Evolutionary conservation across 1,140 invertebrate genomes (phyloP), one percentile per base, ranked within the genome.

Genomic region (Teleopsis dalmanni): DNA sequence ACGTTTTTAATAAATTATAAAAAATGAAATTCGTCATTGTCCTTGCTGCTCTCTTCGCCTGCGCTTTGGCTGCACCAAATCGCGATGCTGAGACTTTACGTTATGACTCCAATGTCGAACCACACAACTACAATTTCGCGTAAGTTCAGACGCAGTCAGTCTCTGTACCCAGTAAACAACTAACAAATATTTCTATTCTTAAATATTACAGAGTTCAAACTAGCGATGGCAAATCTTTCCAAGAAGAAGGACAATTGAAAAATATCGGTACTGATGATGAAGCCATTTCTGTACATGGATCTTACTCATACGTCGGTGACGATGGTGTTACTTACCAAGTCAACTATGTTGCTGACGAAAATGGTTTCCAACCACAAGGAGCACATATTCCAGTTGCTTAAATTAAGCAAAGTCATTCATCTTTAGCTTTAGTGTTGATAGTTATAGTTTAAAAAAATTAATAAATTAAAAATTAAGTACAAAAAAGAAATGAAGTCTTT

Each of bases 261-360:
- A 81, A 82, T 56, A 68, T 76, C 45, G 77, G 76, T 5, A 76
- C 76, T 42, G 76, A 81, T 47, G 70, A 74, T 11, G 76, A 78
- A 53, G 73, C 74, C 9, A 62, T 77, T 50, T 75, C 78, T 16
- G 77, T 79, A 45, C 73, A 75, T 23, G 79, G 79, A 7, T 73
- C 73, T 54, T 82, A 72, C 61, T 73, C 77, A 6, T 85, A 85
- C 58, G 78, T 78, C 1, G 67, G 67, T 2, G 67, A 70, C 35
- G 65, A 70, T 54, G 67, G 67, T 9, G 36, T 57, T 6, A 53
- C 66, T 25, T 70, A 70, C 42, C 72, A 75, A 9, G 81, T 87
- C 35, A 81, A 82, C 51, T 91, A 91, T 68, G 83, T 80, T 18
- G 87, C 88, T 55, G 87, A 91, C 57, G 87, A 90, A 58, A 84